phyloP scores from a whole-genome alignment of 2,113 vertebrate genomes.

The Paramormyrops kingsleyae region DNA sequence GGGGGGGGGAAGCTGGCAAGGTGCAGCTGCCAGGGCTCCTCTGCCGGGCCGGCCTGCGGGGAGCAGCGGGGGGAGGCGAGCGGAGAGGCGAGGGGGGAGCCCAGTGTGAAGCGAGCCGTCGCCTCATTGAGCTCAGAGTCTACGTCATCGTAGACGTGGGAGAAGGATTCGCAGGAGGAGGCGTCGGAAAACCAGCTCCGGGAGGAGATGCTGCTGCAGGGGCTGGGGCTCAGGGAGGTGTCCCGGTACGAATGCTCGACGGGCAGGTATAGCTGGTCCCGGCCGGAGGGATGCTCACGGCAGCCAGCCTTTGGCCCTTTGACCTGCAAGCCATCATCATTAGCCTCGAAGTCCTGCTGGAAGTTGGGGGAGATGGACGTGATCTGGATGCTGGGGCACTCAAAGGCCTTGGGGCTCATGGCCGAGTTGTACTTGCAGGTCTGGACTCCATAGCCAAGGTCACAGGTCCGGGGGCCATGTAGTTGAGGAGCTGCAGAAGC shows the following conservation, averaged over 20 bases:
- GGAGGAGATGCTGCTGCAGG: slow-evolving; percentile 64
- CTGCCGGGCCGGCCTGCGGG: slow-evolving; percentile 68
- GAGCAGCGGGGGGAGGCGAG: slow-evolving; percentile 59
- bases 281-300: slow-evolving; percentile 38
- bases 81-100: slow-evolving; percentile 72
- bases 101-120: slow-evolving; percentile 71
- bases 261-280: slow-evolving; percentile 86
- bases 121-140: slow-evolving; percentile 82
- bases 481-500: slow-evolving; percentile 56
- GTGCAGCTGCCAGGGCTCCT: slow-evolving; percentile 76
- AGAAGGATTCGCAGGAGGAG: slow-evolving; percentile 91
- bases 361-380: slow-evolving; percentile 72
- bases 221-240: slow-evolving; percentile 53
- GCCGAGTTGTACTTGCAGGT: slow-evolving; percentile 63
- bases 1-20: slow-evolving; percentile 62
- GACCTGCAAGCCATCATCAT: slow-evolving; percentile 19
- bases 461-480: slow-evolving; percentile 62
- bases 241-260: slow-evolving; percentile 82
- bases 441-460: slow-evolving; percentile 56
- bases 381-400: slow-evolving; percentile 95
- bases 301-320: slow-evolving; percentile 31
- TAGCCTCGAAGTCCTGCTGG: slow-evolving; percentile 34
- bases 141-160: slow-evolving; percentile 80
- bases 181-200: slow-evolving; percentile 68
- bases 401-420: slow-evolving; percentile 77